Evolutionary conservation across 2,797 vertebrate species (phyloP), one percentile per base, ranked within the genome.

Genomic region (Lateolabrax maculatus): DNA sequence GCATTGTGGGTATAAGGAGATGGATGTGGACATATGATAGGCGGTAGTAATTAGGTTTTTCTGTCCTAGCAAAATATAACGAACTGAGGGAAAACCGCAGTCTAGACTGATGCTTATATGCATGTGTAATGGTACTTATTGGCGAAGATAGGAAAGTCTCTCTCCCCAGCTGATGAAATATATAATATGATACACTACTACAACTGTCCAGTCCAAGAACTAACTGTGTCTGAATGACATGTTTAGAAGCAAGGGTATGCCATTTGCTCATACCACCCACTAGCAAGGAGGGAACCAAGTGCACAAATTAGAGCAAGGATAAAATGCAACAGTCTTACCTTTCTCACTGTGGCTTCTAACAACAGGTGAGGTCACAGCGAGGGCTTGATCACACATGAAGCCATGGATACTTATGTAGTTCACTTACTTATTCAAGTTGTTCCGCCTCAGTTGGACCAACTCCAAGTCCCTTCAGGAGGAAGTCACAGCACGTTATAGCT

Each of bases 1-100:
- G 61, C 25, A 60, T 61, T 71, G 41, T 76, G 67, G 55, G 67
- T 81, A 34, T 36, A 25, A 44, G 4, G 39, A 21, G 53, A 46
- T 61, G 29, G 39, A 29, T 39, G 21, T 3, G 21, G 68, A 63
- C 56, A 39, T 63, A 25, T 61, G 39, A 67, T 71, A 65, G 19
- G 37, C 19, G 10, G 9, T 29, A 66, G 39, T 16, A 34, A 41
- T 25, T 57, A 11, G 34, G 5, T 41, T 34, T 66, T 76, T 43
- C 67, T 10, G 1, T 57, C 15, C 5, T 9, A 13, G 52, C 39
- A 53, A 44, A 46, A 39, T 10, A 39, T 58, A 60, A 74, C 29
- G 53, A 66, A 75, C 52, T 5, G 60, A 64, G 21, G n/a, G 31
- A 48, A 64, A 23, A 31, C 60, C 48, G 0, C 53, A 65, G 71